A percentile compares a stretch with the other conserved stretches of the same genome.
Evolutionary conservation across 2,113 vertebrate genomes (phyloP).

Genomic region (Rhinoptilus africanus): DNA sequence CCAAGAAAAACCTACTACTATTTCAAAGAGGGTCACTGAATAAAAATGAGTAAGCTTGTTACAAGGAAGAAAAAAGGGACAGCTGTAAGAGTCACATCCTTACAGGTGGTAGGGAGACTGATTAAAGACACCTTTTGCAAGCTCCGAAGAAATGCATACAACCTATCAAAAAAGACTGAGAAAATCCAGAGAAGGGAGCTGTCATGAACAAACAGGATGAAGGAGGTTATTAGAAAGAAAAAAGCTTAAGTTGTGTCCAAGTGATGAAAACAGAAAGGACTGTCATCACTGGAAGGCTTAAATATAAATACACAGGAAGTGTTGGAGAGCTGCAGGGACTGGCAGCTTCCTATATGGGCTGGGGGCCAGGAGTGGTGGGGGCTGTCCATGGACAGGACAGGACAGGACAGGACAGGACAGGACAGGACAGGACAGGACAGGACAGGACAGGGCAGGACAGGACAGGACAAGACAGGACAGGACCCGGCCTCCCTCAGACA

Average conservation of each 20-base stretch:
- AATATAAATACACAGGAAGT: background rate
- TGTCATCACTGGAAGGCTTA: background rate
- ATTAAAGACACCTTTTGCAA: constrained; percentile 19
- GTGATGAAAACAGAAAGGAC: background rate
- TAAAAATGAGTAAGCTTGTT: constrained; percentile 46
- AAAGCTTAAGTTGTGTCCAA: background rate
- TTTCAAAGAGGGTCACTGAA: constrained; percentile 44
- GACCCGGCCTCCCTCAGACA: background rate
- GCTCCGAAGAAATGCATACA: constrained; percentile 10
- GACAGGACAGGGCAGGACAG: too few species aligned
- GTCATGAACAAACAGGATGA: background rate
- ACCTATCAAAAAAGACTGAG: background rate
- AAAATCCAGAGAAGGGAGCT: background rate
- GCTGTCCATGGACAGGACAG: background rate
- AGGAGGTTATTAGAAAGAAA: background rate
- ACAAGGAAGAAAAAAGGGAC: constrained; percentile 13
- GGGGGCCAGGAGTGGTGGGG: background rate
- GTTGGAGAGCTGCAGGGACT: background rate
- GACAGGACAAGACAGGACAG: too few species aligned
- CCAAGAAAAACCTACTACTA: background rate
- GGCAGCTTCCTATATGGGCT: background rate
- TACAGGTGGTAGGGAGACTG: background rate
- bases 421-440: too few species aligned
- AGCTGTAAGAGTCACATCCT: background rate
- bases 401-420: too few species aligned